Conservation (phyloP, 2,888 invertebrate species). For the Teinopalpus imperialis region DNA sequence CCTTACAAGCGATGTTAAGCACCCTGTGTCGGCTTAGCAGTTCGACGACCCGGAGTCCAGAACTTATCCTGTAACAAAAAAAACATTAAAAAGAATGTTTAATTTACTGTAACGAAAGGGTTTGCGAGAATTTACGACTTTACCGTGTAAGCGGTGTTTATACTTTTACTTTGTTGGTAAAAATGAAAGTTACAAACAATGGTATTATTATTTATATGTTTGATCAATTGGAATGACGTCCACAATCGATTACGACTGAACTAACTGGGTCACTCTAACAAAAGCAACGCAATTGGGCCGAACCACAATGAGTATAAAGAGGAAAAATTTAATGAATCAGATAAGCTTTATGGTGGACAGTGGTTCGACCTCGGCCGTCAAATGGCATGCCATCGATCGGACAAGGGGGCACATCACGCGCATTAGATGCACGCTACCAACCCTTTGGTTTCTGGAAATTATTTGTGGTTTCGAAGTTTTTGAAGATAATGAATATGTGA, state of each 20-base stretch:
- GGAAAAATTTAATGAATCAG: conserved; percentile 69
- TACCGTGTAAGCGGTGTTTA: not conserved
- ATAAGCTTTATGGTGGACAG: conserved; percentile 75
- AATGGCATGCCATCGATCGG: conserved; percentile 71
- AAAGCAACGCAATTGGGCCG: conserved; percentile 64
- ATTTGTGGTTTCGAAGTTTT: conserved; percentile 20
- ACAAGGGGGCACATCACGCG: conserved; percentile 58
- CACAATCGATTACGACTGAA: conserved; percentile 64
- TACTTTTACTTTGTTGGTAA: not conserved
- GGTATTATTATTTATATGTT: conserved; percentile 32
- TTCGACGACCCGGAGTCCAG: conserved; percentile 70
- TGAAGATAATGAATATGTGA: not conserved
- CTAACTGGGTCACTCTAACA: conserved; percentile 73
- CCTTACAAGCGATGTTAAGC: conserved; percentile 79
- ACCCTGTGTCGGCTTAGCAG: conserved; percentile 76
- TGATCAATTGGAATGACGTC: conserved; percentile 44
- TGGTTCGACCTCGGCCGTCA: conserved; percentile 78
- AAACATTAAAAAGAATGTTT: conserved; percentile 52
- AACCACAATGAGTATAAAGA: conserved; percentile 58
- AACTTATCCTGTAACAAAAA: conserved; percentile 54
- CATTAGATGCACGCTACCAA: conserved; percentile 51
- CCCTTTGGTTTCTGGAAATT: conserved; percentile 34
- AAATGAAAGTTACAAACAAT: conserved; percentile 3
- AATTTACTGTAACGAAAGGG: conserved; percentile 39
- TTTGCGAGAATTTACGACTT: conserved; percentile 39